These are phyloP conservation scores for Scomberomorus guttatus DNA, from an alignment of 2,797 vertebrate genomes.

Conservation along the genomic window DNA sequence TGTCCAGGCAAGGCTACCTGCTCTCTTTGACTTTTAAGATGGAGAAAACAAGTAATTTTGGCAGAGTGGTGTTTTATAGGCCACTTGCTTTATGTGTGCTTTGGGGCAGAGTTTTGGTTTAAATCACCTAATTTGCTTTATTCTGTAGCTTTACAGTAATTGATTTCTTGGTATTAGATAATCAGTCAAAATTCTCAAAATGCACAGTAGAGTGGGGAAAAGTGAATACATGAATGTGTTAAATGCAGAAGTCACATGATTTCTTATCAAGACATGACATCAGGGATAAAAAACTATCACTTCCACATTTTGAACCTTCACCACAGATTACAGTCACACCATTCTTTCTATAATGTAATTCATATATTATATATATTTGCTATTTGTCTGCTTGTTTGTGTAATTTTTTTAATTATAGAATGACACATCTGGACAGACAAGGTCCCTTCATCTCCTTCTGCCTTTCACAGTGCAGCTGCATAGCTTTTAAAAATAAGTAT, in stretches of 20 bases:
- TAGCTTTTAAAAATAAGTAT: conserved; percentile 59
- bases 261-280: conserved; percentile 37
- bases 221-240: not conserved
- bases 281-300: not conserved
- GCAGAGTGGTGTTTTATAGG: conserved; percentile 22
- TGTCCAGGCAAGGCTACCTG: conserved; percentile 30
- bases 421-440: not conserved
- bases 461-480: conserved; percentile 39
- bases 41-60: conserved; percentile 1
- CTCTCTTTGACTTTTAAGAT: conserved; percentile 46
- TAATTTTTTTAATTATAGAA: not conserved
- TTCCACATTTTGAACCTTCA: conserved; percentile 21
- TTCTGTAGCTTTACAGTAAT: not conserved
- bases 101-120: not conserved
- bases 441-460: not conserved
- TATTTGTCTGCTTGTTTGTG: not conserved
- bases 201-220: not conserved
- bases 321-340: not conserved
- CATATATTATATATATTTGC: not conserved
- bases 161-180: not conserved
- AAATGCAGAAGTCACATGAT: conserved; percentile 52
- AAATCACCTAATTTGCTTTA: conserved; percentile 9
- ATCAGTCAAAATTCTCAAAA: not conserved
- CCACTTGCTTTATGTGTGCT: not conserved
- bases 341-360: not conserved